These are phyloP conservation scores for Papilio elwesi DNA, from an alignment of 2,888 invertebrate genomes.

Conservation along the genomic window DNA sequence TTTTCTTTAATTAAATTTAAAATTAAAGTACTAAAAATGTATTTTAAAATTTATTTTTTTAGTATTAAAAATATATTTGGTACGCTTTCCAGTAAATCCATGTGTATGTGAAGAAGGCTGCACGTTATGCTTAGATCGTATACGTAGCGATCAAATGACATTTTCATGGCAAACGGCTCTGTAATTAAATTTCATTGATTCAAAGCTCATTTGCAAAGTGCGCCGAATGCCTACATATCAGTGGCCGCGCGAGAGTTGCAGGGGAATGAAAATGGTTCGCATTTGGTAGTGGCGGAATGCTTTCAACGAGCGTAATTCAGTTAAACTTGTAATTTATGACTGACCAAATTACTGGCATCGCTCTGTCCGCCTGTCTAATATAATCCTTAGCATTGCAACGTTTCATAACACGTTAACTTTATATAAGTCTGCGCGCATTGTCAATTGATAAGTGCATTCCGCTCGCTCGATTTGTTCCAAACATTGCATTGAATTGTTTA, in stretches of 20 bases:
- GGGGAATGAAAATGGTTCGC: slow-evolving; percentile 66
- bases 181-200: slow-evolving; percentile 71
- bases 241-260: slow-evolving; percentile 60
- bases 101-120: background rate
- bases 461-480: background rate
- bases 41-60: too few relatives aligned
- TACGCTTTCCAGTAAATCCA: background rate
- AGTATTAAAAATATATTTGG: background rate
- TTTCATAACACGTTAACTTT: slow-evolving; percentile 22
- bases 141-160: slow-evolving; percentile 32
- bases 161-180: slow-evolving; percentile 48
- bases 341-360: slow-evolving; percentile 78
- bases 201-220: slow-evolving; percentile 68
- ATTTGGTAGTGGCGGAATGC: slow-evolving; percentile 75
- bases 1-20: too few relatives aligned
- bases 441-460: slow-evolving; percentile 1
- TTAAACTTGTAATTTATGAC: slow-evolving; percentile 83
- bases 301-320: slow-evolving; percentile 82
- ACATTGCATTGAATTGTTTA: background rate
- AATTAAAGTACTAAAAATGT: too few relatives aligned
- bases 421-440: slow-evolving; percentile 8
- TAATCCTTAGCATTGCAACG: slow-evolving; percentile 32
- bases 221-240: slow-evolving; percentile 66
- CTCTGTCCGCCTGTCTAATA: slow-evolving; percentile 65
- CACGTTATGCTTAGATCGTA: slow-evolving; percentile 20